Conservation (phyloP, 2,888 invertebrate genomes). For the Chydorus sphaericus region DNA sequence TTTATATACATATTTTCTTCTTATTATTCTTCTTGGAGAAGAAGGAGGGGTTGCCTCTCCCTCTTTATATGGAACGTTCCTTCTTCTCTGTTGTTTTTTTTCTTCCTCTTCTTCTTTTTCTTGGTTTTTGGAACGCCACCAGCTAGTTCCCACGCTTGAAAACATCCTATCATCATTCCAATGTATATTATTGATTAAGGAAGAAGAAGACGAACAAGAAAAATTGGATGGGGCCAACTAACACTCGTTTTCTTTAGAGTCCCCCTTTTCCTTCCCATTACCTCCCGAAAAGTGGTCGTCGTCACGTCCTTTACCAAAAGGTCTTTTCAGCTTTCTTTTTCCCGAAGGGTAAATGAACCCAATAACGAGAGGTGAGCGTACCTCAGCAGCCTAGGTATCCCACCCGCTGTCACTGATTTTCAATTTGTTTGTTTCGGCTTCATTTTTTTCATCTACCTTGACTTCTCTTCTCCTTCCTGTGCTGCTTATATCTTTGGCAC, state of each 20-base stretch:
- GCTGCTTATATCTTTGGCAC: too few species aligned
- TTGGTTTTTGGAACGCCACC: slow-evolving; percentile 6
- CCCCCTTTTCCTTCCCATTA: too few species aligned
- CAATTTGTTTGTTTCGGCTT: slow-evolving; percentile 1
- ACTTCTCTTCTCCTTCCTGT: too few species aligned
- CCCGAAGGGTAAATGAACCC: too few species aligned
- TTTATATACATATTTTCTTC: neutral
- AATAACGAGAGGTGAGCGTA: neutral
- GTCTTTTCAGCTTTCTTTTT: too few species aligned
- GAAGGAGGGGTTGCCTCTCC: slow-evolving; percentile 1
- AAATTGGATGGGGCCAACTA: too few species aligned
- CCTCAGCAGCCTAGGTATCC: neutral
- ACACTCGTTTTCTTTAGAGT: too few species aligned
- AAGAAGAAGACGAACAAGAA: slow-evolving; percentile 1
- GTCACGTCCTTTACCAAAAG: too few species aligned
- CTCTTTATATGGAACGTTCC: slow-evolving; percentile 8
- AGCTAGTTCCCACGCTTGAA: slow-evolving; percentile 6
- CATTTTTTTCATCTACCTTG: too few species aligned
- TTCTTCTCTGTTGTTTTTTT: too few species aligned
- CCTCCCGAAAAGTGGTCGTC: too few species aligned
- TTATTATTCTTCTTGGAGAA: neutral
- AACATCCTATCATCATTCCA: slow-evolving; percentile 6
- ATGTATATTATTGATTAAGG: neutral
- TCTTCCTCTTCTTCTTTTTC: too few species aligned
- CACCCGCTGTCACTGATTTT: neutral